Base-by-base conservation (phyloP, 2,888 invertebrate genomes). In the Aspidapion aeneum region DNA sequence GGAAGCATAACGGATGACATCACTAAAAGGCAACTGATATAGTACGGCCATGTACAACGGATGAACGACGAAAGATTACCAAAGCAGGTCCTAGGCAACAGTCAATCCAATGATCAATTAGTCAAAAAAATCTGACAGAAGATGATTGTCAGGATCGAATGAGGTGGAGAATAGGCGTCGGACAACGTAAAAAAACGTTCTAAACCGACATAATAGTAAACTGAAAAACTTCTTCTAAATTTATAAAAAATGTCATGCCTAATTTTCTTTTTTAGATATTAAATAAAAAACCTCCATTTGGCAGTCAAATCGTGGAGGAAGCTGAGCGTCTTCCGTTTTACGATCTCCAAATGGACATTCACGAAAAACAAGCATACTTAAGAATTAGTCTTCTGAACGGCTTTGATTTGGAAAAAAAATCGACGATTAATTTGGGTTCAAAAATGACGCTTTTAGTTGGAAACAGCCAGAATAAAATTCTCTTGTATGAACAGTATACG, bases 271-370 rank as follows among this genome's bases (percentile, higher is more conserved):
- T 35, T 35, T 35, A 35, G 35, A 35, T 35, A 89, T 12, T 35
- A 12, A 35, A 35, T 75, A 85, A 89, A 75, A 85, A 87, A 52
- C 86, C 90, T 16, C 91, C 91, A 55, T 86, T 89, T 68, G 92
- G 92, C 1, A 88, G 88, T 74, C 78, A 84, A 54, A 74, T 92
- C 1, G 82, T 85, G 52, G 87, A 88, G 66, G 84, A 86, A 77
- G 83, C 88, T 16, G 77, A 79, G 55, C 78, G 84, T 18, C 79
- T 91, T 1, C 91, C 91, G 0, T 83, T 84, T 70, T 91, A 90
- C 76, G 77, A 80, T 20, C 66, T 89, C 17, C 76, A 63, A 5
- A 35, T 80, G 54, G 70, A 80, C 70, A 72, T 84, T 1, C 63
- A 18, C 19, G 57, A 68, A 49, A 63, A 64, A n/a, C 51, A 60